These are phyloP conservation scores for Sinocyclocheilus anophthalmus DNA, from an alignment of 2,113 vertebrate genomes.

Conservation along the genomic window DNA sequence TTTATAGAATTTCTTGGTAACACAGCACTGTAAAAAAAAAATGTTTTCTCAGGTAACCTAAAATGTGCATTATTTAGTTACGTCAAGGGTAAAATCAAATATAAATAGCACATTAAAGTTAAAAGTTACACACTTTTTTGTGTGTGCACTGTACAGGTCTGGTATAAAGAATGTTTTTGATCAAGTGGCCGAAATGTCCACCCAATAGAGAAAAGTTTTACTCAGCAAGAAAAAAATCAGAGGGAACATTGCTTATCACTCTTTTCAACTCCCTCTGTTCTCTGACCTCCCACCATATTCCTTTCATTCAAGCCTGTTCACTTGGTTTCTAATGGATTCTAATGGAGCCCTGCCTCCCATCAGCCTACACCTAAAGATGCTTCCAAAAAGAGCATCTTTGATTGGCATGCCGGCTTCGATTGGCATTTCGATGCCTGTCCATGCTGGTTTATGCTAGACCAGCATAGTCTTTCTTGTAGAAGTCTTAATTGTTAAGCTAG, in stretches of 20 bases:
- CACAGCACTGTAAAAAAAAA: too few species aligned
- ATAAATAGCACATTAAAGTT: too few species aligned
- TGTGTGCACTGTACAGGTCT: too few species aligned
- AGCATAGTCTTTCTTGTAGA: neutral
- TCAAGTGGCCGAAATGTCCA: too few species aligned
- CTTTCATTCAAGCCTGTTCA: conserved; percentile 45
- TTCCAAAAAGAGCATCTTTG: neutral
- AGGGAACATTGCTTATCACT: neutral
- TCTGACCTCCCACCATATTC: conserved; percentile 1
- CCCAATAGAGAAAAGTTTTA: too few species aligned
- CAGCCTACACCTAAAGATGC: neutral
- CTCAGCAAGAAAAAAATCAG: too few species aligned
- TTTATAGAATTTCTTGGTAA: too few species aligned
- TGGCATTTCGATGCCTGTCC: neutral
- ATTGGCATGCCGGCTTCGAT: neutral
- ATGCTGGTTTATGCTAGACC: neutral
- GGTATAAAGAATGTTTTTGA: too few species aligned
- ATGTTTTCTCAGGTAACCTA: too few species aligned
- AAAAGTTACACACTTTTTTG: too few species aligned
- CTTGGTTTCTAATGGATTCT: conserved; percentile 56
- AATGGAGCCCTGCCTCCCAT: conserved; percentile 53
- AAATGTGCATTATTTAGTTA: too few species aligned
- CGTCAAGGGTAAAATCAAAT: too few species aligned
- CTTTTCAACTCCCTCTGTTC: neutral
- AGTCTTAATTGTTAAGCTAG: neutral